phyloP scores from a whole-genome alignment of 2,888 invertebrate genomes.

The Steromphala cineraria region DNA sequence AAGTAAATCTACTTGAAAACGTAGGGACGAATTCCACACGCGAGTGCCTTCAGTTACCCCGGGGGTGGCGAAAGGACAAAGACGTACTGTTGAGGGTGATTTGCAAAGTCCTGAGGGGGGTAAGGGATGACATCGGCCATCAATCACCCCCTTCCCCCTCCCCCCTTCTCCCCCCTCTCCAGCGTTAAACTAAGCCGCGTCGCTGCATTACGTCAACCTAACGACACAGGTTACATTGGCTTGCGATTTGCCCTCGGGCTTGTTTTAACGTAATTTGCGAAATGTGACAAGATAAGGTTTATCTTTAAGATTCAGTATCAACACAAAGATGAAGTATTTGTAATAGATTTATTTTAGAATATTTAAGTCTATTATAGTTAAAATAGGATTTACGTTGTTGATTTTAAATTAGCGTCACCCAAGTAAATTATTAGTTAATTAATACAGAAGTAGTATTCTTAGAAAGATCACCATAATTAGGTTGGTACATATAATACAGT shows the following conservation, averaged over 20 bases:
- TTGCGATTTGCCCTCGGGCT: neutral
- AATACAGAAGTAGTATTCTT: too few relatives aligned
- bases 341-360: too few relatives aligned
- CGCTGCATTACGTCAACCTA: neutral
- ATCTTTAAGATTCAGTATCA: neutral
- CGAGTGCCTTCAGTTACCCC: neutral
- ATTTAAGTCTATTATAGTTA: too few relatives aligned
- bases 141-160: neutral
- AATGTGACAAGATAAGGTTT: neutral
- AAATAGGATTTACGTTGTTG: too few relatives aligned
- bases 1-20: neutral
- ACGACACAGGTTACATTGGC: neutral
- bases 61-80: neutral
- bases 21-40: neutral
- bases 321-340: too few relatives aligned
- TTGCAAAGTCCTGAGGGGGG: neutral
- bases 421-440: too few relatives aligned
- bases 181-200: neutral
- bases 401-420: too few relatives aligned
- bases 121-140: neutral
- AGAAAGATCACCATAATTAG: too few relatives aligned
- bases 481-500: too few relatives aligned
- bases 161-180: too few relatives aligned
- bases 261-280: conserved; percentile 1
- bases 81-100: neutral